Base-by-base conservation (phyloP, 1,140 invertebrate species). In the Philopotamus ludificatus region DNA sequence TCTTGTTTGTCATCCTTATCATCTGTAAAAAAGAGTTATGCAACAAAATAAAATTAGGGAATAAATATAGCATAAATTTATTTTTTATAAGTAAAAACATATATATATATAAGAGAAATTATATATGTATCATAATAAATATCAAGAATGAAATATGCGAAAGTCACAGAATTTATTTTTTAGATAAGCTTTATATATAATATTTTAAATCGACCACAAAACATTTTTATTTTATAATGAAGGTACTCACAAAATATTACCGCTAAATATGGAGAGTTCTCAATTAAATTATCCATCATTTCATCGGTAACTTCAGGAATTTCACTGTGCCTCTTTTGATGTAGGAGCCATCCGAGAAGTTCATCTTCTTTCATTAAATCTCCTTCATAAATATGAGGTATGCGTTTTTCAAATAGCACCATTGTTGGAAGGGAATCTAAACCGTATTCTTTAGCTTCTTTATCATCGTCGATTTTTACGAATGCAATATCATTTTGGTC, bases 241-340 rank as follows among this genome's bases (percentile, higher is more conserved):
- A 64, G 21, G 57, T 68, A 78, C 89, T 89, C 82, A 93, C 90
- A 93, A 74, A 93, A 93, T 66, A 93, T 83, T 70, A 94, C 93
- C 54, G 91, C 92, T 57, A 94, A 81, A 75, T 86, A 92, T 34
- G 87, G 83, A 34, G 88, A 86, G 26, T 79, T 87, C 65, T 92
- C 90, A 62, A 95, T 89, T n/a, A 97, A 80, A 73, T 91, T 90
- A 70, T 95, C 92, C 82, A 95, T 88, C 90, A 96, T 96, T 82
- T 95, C 92, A 76, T 94, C 91, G 12, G 93, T 95, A 16, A 97
- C 87, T 77, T 94, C 91, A 50, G 93, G 92, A 72, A 95, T 96
- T 81, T 94, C 92, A 71, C 91, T 91, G 73, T 94, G 90, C 66
- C 89, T 87, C 74, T 92, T 93, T 73, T 94, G 92, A 75, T 94